Evolutionary conservation across 2,888 invertebrate species (phyloP).

Genomic region (Zhuqinia jingwanae): DNA sequence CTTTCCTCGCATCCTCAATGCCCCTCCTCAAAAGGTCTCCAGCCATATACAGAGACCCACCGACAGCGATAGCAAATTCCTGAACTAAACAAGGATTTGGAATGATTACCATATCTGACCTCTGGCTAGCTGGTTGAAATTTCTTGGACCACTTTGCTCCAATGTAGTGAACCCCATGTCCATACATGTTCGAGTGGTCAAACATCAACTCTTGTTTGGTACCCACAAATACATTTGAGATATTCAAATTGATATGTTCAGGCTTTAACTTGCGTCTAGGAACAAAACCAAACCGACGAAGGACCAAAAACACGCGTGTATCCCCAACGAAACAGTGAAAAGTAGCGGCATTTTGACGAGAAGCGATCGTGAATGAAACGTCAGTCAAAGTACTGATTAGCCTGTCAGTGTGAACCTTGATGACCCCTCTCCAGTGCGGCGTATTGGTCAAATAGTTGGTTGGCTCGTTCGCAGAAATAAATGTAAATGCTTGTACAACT

Average conservation of each 20-base stretch:
- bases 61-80: conserved; percentile 66
- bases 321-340: conserved; percentile 66
- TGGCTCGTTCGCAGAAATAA: background rate
- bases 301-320: conserved; percentile 39
- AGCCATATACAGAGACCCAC: conserved; percentile 50
- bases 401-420: conserved; percentile 66
- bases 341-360: conserved; percentile 41
- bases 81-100: conserved; percentile 62
- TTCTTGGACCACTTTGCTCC: background rate
- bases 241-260: conserved; percentile 33
- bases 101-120: conserved; percentile 51
- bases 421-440: conserved; percentile 50
- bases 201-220: background rate
- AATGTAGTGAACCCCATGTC: conserved; percentile 51
- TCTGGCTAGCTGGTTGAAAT: conserved; percentile 26
- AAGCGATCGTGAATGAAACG: conserved; percentile 59
- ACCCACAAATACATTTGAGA: background rate
- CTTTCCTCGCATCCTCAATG: background rate
- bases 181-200: background rate
- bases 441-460: background rate
- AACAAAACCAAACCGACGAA: conserved; percentile 44
- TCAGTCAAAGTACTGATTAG: conserved; percentile 57
- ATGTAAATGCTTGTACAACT: conserved; percentile 2
- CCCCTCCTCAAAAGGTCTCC: conserved; percentile 32
- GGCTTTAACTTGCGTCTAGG: conserved; percentile 6